phyloP scores from a whole-genome alignment of 2,888 invertebrate species.

The Fragum fragum region DNA sequence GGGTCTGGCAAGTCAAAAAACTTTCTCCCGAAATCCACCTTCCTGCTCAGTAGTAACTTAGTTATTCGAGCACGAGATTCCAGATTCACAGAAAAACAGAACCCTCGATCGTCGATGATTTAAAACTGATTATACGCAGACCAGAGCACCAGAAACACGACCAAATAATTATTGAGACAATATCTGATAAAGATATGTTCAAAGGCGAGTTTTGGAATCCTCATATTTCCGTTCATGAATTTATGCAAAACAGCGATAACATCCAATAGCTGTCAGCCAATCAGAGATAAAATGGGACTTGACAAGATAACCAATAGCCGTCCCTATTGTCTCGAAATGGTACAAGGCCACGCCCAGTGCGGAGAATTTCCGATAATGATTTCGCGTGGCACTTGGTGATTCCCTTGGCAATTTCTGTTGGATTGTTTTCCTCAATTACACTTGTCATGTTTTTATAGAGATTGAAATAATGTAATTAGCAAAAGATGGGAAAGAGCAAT shows the following conservation, averaged over 20 bases:
- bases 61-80: constrained; percentile 43
- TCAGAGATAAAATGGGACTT: constrained; percentile 19
- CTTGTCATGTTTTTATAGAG: constrained; percentile 35
- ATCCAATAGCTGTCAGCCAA: constrained; percentile 41
- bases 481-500: constrained; percentile 26
- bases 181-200: constrained; percentile 61
- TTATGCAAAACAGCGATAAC: constrained; percentile 56
- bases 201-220: constrained; percentile 28
- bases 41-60: constrained; percentile 32
- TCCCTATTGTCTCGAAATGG: constrained; percentile 19
- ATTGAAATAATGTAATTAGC: constrained; percentile 31
- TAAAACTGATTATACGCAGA: constrained; percentile 63
- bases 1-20: constrained; percentile 43
- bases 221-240: constrained; percentile 35
- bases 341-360: constrained; percentile 31
- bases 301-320: constrained; percentile 40
- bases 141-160: constrained; percentile 60
- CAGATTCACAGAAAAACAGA: constrained; percentile 37
- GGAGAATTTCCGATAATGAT: constrained; percentile 5
- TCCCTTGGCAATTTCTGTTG: constrained; percentile 32
- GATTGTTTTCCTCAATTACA: constrained; percentile 31
- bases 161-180: constrained; percentile 61
- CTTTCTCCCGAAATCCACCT: constrained; percentile 40
- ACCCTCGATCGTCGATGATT: constrained; percentile 62
- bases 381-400: constrained; percentile 29